Evolutionary conservation across 2,888 invertebrate species (phyloP), one percentile per base, ranked within the genome.

Genomic region (Eledone cirrhosa): DNA sequence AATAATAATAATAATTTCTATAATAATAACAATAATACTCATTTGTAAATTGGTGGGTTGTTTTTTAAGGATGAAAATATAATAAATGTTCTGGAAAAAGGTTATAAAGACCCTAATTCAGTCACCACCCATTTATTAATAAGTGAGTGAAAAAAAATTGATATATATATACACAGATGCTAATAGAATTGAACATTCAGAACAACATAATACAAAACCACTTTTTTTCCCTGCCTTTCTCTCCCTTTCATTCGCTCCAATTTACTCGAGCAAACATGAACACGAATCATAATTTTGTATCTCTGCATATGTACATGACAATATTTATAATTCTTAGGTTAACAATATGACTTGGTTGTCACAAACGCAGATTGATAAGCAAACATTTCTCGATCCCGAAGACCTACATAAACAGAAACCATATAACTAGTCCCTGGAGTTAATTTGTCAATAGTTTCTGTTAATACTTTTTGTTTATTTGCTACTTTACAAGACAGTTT

Each of bases 401-500:
- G 86, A 48, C 86, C 88, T 74, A 89, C 87, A 80, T 86, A 86
- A 33, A 90, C 86, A 80, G 89, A 89, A 81, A 90, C 88, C 63
- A 87, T 83, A 81, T 90, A 90, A 29, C 80, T 79, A 1, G 87
- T 88, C 47, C 82, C 85, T 4, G 88, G 86, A 48, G 84, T 84
- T 67, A 90, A 82, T 22, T 87, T 87, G 48, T 84, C 85, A 7
- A 90, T 85, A 11, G 84, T 86, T 77, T 88, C 85, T 59, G 87
- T 88, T 74, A 89, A 83, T n/a, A 88, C 86, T 72, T 31, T 24
- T 63, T 74, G 72, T 53, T 27, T 22, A n/a, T 72, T 31, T 41
- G 72, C 72, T 8, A 72, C 22, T 33, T 53, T 48, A 78, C 83
- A 84, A 59, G 80, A 47, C 24, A 84, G 77, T 79, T 77, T 80